Conservation (phyloP, 2,888 invertebrate genomes). For the Eupithecia subfuscata region DNA sequence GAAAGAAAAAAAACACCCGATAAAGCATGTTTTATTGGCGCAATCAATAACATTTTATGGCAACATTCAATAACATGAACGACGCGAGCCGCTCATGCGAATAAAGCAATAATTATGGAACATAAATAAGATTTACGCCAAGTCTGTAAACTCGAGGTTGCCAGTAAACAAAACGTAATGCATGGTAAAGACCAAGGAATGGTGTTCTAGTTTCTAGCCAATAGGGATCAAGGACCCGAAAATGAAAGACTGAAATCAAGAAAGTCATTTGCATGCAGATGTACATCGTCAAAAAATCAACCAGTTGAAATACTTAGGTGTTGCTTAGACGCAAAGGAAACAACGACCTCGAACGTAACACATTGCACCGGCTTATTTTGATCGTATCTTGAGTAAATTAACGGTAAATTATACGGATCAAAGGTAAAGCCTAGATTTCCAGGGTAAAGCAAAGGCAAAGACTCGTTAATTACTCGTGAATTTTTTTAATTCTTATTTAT, state of each 20-base stretch:
- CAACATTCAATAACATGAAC: slow-evolving; percentile 79
- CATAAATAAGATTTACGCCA: slow-evolving; percentile 79
- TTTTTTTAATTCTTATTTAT: too few relatives aligned
- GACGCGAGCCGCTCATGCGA: slow-evolving; percentile 71
- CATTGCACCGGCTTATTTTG: background rate
- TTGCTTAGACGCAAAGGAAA: background rate
- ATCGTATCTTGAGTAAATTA: background rate
- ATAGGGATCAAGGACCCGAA: background rate
- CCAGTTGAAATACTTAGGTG: background rate
- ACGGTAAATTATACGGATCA: too few relatives aligned
- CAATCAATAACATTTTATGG: slow-evolving; percentile 81
- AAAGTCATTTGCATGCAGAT: background rate
- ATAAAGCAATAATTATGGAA: slow-evolving; percentile 80
- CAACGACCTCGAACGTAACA: background rate
- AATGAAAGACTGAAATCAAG: background rate
- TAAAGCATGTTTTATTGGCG: slow-evolving; percentile 76
- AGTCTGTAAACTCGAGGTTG: slow-evolving; percentile 62
- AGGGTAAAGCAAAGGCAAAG: too few relatives aligned
- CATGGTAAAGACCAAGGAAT: slow-evolving; percentile 73
- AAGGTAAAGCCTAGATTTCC: too few relatives aligned
- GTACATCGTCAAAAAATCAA: background rate
- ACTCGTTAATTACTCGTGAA: too few relatives aligned
- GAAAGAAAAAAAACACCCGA: slow-evolving; percentile 65
- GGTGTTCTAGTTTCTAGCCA: slow-evolving; percentile 52
- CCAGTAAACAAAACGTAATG: slow-evolving; percentile 75